Evolutionary conservation across 2,113 vertebrate genomes (phyloP).

Genomic region (Speoplatyrhinus poulsoni): DNA sequence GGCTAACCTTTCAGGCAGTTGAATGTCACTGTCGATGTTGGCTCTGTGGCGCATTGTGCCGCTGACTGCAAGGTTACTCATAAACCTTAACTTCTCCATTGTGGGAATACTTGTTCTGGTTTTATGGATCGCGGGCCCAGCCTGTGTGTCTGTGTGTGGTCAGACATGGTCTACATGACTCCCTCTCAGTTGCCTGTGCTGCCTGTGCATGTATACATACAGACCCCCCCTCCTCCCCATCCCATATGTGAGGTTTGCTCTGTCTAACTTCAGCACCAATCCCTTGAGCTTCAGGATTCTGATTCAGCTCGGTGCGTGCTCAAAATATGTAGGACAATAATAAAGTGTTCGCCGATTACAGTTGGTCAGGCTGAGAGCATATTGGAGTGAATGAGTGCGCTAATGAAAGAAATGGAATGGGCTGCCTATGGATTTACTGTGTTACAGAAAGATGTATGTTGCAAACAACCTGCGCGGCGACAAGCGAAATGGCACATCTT

Average conservation of each 20-base stretch:
- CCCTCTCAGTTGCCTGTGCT: not conserved
- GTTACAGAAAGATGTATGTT: slow-evolving; percentile 8
- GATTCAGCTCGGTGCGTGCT: slow-evolving; percentile 20
- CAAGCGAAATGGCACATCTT: slow-evolving; percentile 1
- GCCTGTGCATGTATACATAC: slow-evolving; percentile 8
- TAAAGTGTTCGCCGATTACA: not conserved
- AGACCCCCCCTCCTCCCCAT: not conserved
- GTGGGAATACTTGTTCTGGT: slow-evolving; percentile 62
- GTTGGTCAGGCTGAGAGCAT: not conserved
- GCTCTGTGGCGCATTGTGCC: slow-evolving; percentile 13
- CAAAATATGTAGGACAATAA: slow-evolving; percentile 12
- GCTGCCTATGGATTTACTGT: slow-evolving; percentile 18
- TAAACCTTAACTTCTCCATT: slow-evolving; percentile 48
- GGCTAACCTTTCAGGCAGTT: slow-evolving; percentile 47
- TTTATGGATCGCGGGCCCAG: slow-evolving; percentile 37
- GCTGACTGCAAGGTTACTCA: slow-evolving; percentile 45
- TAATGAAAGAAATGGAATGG: slow-evolving; percentile 9
- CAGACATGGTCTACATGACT: slow-evolving; percentile 33
- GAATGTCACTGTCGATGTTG: slow-evolving; percentile 58
- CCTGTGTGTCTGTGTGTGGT: slow-evolving; percentile 62
- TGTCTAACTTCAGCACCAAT: not conserved
- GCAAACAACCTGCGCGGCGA: slow-evolving; percentile 23
- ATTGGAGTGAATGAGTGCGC: no score
- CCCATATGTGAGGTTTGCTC: slow-evolving; percentile 8
- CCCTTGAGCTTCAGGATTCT: slow-evolving; percentile 5